A percentile compares a stretch with the other conserved stretches of the same genome.
phyloP scores from a whole-genome alignment of 2,113 vertebrate species.

The Sisor rabdophorus region DNA sequence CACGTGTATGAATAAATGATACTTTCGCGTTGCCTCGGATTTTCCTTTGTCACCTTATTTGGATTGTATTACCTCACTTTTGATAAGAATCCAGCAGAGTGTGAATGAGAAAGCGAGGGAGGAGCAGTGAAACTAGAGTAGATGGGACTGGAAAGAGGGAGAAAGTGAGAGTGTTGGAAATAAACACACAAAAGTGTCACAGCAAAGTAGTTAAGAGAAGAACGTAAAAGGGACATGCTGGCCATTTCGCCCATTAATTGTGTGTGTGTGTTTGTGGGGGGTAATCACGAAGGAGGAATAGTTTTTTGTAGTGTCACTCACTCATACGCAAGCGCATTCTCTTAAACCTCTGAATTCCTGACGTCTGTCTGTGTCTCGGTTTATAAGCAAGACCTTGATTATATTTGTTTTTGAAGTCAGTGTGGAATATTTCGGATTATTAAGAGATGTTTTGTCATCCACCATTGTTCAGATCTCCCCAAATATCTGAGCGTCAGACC shows the following conservation, averaged over 20 bases:
- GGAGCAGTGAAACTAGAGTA: conserved; percentile 36
- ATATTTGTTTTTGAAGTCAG: neutral
- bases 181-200: conserved; percentile 47
- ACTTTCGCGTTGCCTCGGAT: conserved; percentile 15
- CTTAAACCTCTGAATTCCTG: neutral
- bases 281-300: conserved; percentile 20
- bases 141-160: conserved; percentile 28
- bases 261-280: too few relatives aligned
- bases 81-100: conserved; percentile 26
- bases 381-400: neutral
- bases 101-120: conserved; percentile 34
- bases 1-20: conserved; percentile 37
- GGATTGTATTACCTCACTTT: conserved; percentile 40
- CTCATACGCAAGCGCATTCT: neutral
- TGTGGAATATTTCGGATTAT: conserved; percentile 12
- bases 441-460: neutral
- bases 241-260: conserved; percentile 25
- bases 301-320: conserved; percentile 32
- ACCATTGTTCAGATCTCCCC: neutral
- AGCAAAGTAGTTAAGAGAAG: conserved; percentile 32
- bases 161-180: conserved; percentile 42
- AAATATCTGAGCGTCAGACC: conserved; percentile 35
- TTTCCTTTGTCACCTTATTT: conserved; percentile 42
- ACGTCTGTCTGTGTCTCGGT: neutral
- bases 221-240: neutral